A percentile compares a stretch with the other conserved stretches of the same genome.
Evolutionary conservation across 2,113 vertebrate species (phyloP).

Genomic region (Tautogolabrus adspersus): DNA sequence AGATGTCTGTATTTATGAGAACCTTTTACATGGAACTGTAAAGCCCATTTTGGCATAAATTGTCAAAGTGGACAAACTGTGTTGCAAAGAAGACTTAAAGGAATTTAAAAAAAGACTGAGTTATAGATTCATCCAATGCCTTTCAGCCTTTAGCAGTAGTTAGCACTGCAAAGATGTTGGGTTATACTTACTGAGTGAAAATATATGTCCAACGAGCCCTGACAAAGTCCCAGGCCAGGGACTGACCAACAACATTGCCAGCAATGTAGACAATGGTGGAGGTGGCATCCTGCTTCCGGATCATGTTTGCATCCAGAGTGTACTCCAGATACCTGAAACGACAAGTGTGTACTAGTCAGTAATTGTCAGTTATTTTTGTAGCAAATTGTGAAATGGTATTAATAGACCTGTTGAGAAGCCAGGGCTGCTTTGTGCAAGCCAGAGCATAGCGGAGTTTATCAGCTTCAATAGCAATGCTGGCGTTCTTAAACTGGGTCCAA

Average conservation of each 20-base stretch:
- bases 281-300: slow-evolving; percentile 92
- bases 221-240: slow-evolving; percentile 93
- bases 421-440: slow-evolving; percentile 86
- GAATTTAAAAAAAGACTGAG: not conserved
- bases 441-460: slow-evolving; percentile 90
- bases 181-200: slow-evolving; percentile 87
- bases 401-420: slow-evolving; percentile 90
- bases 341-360: not conserved
- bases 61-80: not conserved
- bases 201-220: slow-evolving; percentile 86
- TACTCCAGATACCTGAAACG: slow-evolving; percentile 89
- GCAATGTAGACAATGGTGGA: slow-evolving; percentile 90
- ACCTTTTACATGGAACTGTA: not conserved
- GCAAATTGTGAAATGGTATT: not conserved
- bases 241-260: slow-evolving; percentile 87
- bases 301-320: slow-evolving; percentile 80
- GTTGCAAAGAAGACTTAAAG: not conserved
- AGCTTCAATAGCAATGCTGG: slow-evolving; percentile 84
- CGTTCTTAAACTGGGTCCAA: slow-evolving; percentile 78
- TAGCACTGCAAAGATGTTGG: not conserved
- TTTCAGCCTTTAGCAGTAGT: not conserved
- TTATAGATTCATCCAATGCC: not conserved
- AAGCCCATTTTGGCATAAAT: not conserved
- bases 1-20: not conserved
- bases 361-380: not conserved